Evolutionary conservation across 1,140 invertebrate genomes (phyloP).

Genomic region (Teleopsis dalmanni): DNA sequence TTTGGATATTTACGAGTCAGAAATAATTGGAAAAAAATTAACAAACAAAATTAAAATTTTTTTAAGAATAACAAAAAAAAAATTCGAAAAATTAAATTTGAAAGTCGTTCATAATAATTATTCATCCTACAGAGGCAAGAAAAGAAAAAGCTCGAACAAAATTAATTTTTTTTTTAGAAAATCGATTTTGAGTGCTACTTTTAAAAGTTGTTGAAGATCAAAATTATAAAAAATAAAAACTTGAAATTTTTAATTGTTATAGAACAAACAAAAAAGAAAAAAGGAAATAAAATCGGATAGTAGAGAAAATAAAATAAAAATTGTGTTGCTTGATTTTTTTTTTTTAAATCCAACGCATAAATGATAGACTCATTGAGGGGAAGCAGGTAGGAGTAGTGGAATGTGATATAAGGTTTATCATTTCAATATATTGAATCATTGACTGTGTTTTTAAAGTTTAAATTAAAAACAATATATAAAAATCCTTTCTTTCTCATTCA

Average conservation of each 20-base stretch:
- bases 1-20: conserved; percentile 32
- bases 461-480: conserved; percentile 10
- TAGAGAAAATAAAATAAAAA: conserved; percentile 9
- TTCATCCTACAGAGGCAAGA: conserved; percentile 31
- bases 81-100: conserved; percentile 12
- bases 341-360: conserved; percentile 39
- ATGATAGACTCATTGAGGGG: conserved; percentile 45
- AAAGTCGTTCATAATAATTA: conserved; percentile 5
- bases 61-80: conserved; percentile 12
- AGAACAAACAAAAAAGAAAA: conserved; percentile 8
- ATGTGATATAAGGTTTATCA: conserved; percentile 30
- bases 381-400: conserved; percentile 38
- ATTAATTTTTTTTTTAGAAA: conserved; percentile 7
- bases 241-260: neutral
- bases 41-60: conserved; percentile 15
- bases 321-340: conserved; percentile 18
- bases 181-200: neutral
- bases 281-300: neutral
- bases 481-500: conserved; percentile 13
- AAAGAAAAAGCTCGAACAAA: conserved; percentile 45
- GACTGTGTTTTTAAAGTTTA: conserved; percentile 29
- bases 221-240: conserved; percentile 7
- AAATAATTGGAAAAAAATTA: no score
- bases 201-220: neutral
- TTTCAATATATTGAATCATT: conserved; percentile 20